Conservation (phyloP, 2,113 vertebrate genomes). For the Rattus rattus region DNA sequence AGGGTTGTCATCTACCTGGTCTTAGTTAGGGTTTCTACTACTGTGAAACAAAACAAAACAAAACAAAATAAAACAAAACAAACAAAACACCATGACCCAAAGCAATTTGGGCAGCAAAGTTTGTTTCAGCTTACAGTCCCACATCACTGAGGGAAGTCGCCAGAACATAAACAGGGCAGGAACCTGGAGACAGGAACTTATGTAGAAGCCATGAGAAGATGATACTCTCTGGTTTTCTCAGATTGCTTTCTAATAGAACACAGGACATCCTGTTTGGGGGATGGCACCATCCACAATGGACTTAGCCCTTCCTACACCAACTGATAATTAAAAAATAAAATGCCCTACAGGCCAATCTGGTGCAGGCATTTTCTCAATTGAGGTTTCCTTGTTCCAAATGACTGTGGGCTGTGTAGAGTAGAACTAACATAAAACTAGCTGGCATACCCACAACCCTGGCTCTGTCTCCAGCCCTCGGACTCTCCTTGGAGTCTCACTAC, state of each 20-base stretch:
- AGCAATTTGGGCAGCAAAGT: neutral
- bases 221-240: neutral
- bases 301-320: neutral
- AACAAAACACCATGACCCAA: neutral
- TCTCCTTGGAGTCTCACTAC: neutral
- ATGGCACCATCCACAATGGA: neutral
- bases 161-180: neutral
- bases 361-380: neutral
- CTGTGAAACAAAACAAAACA: neutral
- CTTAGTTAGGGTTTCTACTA: neutral
- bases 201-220: no score
- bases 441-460: neutral
- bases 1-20: neutral
- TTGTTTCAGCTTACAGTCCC: neutral
- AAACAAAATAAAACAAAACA: neutral
- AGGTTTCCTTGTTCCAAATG: neutral
- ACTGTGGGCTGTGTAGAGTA: neutral
- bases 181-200: neutral
- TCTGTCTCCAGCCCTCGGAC: neutral
- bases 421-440: neutral
- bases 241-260: neutral
- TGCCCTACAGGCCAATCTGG: neutral
- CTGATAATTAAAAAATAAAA: neutral
- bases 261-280: neutral
- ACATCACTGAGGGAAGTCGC: neutral